Evolutionary conservation across 2,888 invertebrate genomes (phyloP).

Genomic region (Desoria tigrina): DNA sequence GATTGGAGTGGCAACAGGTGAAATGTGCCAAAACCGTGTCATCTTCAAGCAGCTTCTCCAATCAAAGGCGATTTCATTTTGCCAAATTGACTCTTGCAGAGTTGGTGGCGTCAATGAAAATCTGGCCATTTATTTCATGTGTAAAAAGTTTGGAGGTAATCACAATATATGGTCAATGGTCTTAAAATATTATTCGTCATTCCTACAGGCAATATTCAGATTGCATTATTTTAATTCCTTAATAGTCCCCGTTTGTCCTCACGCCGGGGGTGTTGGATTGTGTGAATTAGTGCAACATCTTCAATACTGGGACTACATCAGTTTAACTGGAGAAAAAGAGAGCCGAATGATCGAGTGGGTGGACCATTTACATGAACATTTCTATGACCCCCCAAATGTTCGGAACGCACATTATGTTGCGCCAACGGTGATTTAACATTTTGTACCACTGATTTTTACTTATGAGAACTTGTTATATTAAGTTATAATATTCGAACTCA

Average conservation of each 20-base stretch:
- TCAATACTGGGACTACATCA: slow-evolving; percentile 79
- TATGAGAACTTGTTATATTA: background rate
- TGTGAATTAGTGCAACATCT: slow-evolving; percentile 93
- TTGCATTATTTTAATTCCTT: too few species aligned
- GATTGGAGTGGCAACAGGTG: slow-evolving; percentile 87
- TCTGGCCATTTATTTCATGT: slow-evolving; percentile 79
- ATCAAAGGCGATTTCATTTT: slow-evolving; percentile 76
- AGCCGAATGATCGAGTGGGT: slow-evolving; percentile 80
- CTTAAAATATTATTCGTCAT: too few species aligned
- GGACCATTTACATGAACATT: slow-evolving; percentile 88
- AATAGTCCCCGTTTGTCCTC: slow-evolving; percentile 88
- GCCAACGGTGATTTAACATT: slow-evolving; percentile 65
- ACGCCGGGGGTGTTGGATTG: slow-evolving; percentile 90
- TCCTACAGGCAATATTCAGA: too few species aligned
- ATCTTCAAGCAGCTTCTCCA: slow-evolving; percentile 90
- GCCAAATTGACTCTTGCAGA: slow-evolving; percentile 87
- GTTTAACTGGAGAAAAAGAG: slow-evolving; percentile 70
- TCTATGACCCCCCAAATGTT: slow-evolving; percentile 71
- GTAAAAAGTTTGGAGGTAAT: slow-evolving; percentile 77
- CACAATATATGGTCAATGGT: too few species aligned
- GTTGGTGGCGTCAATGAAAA: slow-evolving; percentile 85
- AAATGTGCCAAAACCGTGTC: slow-evolving; percentile 87
- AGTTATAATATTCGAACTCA: background rate
- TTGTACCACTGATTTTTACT: background rate
- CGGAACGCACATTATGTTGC: slow-evolving; percentile 71